A percentile compares a stretch with the other conserved stretches of the same genome.
Evolutionary conservation across 2,888 invertebrate species (phyloP).

Genomic region (Morinoia aosen): DNA sequence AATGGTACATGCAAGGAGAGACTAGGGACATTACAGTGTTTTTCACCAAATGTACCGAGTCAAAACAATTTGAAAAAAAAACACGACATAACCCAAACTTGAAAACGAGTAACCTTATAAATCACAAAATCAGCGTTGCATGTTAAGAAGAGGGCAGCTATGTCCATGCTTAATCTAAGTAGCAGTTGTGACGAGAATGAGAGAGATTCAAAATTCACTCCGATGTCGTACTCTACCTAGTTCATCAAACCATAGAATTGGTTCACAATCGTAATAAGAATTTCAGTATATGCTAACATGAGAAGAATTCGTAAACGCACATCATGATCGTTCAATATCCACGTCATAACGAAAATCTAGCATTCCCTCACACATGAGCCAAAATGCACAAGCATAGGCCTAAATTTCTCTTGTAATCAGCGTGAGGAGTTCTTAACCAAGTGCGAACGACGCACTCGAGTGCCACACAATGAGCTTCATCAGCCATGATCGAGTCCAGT

Average conservation of each 20-base stretch:
- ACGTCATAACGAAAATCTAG: not conserved
- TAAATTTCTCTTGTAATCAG: not conserved
- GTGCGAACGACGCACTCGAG: not conserved
- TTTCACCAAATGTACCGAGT: too few species aligned
- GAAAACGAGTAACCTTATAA: too few species aligned
- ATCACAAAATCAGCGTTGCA: too few species aligned
- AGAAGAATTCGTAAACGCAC: too few species aligned
- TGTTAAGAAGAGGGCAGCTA: too few species aligned
- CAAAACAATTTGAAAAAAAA: too few species aligned
- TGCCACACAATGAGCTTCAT: not conserved
- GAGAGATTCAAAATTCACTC: not conserved
- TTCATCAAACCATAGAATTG: not conserved
- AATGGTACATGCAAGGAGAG: too few species aligned
- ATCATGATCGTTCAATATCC: not conserved
- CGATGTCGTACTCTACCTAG: not conserved
- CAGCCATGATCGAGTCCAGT: not conserved
- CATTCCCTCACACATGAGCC: not conserved
- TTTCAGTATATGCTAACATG: too few species aligned
- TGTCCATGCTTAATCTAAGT: too few species aligned
- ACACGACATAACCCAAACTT: too few species aligned
- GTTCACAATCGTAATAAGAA: not conserved
- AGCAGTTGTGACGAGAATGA: too few species aligned
- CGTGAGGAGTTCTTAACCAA: not conserved
- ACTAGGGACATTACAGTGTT: too few species aligned
- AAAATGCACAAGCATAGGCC: not conserved